A percentile compares a stretch with the other conserved stretches of the same genome.
Evolutionary conservation across 2,888 invertebrate genomes (phyloP).

Genomic region (Craniophora ligustri): DNA sequence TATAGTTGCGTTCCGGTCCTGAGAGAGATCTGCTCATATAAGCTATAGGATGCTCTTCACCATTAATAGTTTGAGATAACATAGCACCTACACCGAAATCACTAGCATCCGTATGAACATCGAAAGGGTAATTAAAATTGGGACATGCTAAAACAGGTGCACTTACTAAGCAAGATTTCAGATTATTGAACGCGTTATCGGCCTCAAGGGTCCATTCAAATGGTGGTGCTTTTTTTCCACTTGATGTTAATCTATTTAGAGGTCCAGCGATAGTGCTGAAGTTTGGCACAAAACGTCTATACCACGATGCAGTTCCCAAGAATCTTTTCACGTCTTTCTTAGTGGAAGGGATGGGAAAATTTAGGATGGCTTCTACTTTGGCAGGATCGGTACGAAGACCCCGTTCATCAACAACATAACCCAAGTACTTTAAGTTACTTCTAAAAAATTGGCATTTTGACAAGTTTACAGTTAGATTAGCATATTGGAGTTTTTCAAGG

Average conservation of each 20-base stretch:
- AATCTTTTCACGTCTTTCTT: slow-evolving; percentile 6
- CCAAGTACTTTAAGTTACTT: neutral
- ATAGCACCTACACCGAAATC: slow-evolving; percentile 18
- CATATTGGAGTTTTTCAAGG: neutral
- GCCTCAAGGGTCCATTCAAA: neutral
- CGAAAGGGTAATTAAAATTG: slow-evolving; percentile 1
- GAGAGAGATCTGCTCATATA: slow-evolving; percentile 25
- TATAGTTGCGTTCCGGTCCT: slow-evolving; percentile 44
- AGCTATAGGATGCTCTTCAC: neutral
- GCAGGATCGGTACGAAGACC: slow-evolving; percentile 5
- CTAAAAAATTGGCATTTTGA: neutral
- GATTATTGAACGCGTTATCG: neutral
- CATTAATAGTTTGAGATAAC: no score
- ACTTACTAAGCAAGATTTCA: neutral
- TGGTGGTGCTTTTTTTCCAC: neutral
- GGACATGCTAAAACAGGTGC: slow-evolving; percentile 3
- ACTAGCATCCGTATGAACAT: slow-evolving; percentile 9
- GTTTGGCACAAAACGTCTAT: neutral
- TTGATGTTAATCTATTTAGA: neutral
- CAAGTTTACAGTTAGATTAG: neutral
- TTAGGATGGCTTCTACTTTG: slow-evolving; percentile 17
- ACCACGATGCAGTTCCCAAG: neutral
- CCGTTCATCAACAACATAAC: neutral
- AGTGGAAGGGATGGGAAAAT: slow-evolving; percentile 6
- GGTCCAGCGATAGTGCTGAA: neutral